Evolutionary conservation across 2,797 vertebrate species (phyloP).

Genomic region (Premnoplex brunnescens): DNA sequence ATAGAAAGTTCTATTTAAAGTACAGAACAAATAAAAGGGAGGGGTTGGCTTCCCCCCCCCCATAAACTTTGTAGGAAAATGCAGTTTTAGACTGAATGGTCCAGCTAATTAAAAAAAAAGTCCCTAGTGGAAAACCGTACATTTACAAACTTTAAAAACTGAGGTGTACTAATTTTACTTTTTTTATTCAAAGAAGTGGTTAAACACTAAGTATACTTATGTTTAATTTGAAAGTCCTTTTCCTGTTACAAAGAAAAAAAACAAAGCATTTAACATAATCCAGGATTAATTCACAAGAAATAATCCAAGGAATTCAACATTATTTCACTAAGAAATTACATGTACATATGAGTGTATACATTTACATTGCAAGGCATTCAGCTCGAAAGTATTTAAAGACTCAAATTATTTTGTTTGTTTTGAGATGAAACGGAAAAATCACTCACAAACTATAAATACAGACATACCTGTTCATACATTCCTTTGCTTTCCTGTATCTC

Average conservation of each 20-base stretch:
- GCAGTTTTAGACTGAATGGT: neutral
- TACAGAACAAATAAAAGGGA: neutral
- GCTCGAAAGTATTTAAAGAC: neutral
- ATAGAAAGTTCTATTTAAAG: neutral
- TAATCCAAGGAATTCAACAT: neutral
- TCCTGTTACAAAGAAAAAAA: neutral
- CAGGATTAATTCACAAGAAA: neutral
- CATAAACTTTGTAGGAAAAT: neutral
- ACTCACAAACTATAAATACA: neutral
- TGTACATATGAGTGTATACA: rapidly evolving
- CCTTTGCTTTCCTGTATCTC: neutral
- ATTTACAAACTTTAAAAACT: neutral
- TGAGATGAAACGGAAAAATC: neutral
- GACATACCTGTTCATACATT: neutral
- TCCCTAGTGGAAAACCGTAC: neutral
- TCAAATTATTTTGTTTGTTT: neutral
- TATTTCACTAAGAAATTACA: neutral
- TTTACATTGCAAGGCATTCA: neutral
- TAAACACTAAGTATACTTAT: neutral
- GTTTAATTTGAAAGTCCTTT: neutral
- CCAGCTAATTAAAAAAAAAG: neutral
- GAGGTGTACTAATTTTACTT: neutral
- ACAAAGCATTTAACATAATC: neutral
- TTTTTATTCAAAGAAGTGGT: neutral
- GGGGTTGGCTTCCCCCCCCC: no score